Percentiles rank a stretch among this genome's conserved stretches.
Evolutionary conservation across 2,888 invertebrate genomes (phyloP).

Genomic region (Pristionchus maxplancki): DNA sequence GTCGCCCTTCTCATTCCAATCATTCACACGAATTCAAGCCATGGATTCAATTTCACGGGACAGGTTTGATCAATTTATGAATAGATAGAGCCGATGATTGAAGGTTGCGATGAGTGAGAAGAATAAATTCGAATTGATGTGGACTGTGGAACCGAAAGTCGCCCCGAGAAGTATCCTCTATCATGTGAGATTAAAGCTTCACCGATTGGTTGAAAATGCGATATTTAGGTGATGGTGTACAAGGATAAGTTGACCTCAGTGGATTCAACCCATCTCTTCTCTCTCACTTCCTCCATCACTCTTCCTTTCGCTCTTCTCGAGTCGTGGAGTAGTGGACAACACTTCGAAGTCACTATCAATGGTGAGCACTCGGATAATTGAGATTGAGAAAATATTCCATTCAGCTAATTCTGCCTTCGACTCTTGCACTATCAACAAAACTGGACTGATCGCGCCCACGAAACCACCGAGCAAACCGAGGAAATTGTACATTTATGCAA

Average conservation of each 20-base stretch:
- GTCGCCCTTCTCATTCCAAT: slow-evolving; percentile 63
- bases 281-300: slow-evolving; percentile 60
- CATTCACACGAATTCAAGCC: background rate
- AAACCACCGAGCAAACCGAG: slow-evolving; percentile 74
- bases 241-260: slow-evolving; percentile 36
- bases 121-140: slow-evolving; percentile 63
- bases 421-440: slow-evolving; percentile 61
- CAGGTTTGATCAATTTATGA: background rate
- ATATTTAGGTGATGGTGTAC: slow-evolving; percentile 12
- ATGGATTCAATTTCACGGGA: slow-evolving; percentile 51
- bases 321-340: slow-evolving; percentile 71
- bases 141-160: slow-evolving; percentile 63
- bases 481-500: slow-evolving; percentile 70
- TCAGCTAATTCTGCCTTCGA: background rate
- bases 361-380: slow-evolving; percentile 49
- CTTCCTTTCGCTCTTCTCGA: slow-evolving; percentile 68
- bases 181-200: slow-evolving; percentile 56
- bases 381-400: too few relatives aligned
- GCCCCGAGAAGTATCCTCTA: slow-evolving; percentile 59
- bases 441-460: slow-evolving; percentile 72
- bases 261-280: slow-evolving; percentile 54
- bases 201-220: background rate
- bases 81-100: background rate
- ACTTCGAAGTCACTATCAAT: slow-evolving; percentile 73
- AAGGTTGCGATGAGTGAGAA: slow-evolving; percentile 56